phyloP scores from a whole-genome alignment of 1,140 invertebrate species.

The Schmidtea mediterranea region DNA sequence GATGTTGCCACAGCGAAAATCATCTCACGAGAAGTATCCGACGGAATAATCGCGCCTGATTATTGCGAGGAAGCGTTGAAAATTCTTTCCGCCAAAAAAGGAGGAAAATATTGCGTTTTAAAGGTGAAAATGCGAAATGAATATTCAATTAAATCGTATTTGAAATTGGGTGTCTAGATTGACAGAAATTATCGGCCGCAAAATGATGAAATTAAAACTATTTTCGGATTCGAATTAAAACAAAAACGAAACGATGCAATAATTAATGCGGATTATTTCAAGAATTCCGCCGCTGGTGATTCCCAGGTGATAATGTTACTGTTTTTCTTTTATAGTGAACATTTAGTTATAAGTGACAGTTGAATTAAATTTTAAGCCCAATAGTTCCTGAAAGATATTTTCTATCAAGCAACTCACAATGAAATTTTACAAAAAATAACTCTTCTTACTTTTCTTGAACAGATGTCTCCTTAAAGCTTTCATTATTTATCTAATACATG shows the following conservation, averaged over 20 bases:
- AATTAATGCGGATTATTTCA: conserved; percentile 49
- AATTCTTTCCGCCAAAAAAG: conserved; percentile 79
- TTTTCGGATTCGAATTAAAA: conserved; percentile 69
- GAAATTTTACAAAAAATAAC: too few species aligned
- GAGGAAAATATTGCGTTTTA: conserved; percentile 63
- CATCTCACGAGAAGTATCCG: conserved; percentile 54
- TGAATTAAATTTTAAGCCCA: too few species aligned
- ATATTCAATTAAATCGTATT: background rate
- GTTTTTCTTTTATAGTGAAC: conserved; percentile 4
- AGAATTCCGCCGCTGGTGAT: conserved; percentile 50
- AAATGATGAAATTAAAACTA: conserved; percentile 48
- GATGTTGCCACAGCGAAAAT: conserved; percentile 53
- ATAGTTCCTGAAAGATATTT: too few species aligned
- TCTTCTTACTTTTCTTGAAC: too few species aligned
- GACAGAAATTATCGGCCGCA: conserved; percentile 55
- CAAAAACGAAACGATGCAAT: conserved; percentile 65
- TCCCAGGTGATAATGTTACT: conserved; percentile 34
- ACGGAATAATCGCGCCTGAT: conserved; percentile 78
- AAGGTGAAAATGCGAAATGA: conserved; percentile 28
- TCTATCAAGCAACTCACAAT: too few species aligned
- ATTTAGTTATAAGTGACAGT: conserved; percentile 6
- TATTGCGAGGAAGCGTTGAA: conserved; percentile 53
- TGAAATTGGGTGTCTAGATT: conserved; percentile 44
- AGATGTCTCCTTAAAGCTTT: too few species aligned
- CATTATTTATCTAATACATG: too few species aligned